Conservation (phyloP, 2,888 invertebrate species). For the Flabesymbios commensalis region DNA sequence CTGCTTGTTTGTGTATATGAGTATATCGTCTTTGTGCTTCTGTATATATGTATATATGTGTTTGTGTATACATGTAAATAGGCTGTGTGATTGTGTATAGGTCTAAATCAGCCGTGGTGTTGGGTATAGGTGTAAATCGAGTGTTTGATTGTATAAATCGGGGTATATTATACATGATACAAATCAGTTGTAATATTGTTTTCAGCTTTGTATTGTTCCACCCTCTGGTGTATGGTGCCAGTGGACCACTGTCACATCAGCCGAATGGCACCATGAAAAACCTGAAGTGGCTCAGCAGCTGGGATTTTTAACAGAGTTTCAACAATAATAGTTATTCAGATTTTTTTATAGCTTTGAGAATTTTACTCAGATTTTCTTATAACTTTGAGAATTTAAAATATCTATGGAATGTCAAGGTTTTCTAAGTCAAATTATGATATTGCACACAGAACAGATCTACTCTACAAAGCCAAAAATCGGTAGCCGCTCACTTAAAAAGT, state of each 20-base stretch:
- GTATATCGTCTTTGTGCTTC: too few relatives aligned
- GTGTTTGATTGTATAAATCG: neutral
- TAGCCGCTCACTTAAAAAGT: too few relatives aligned
- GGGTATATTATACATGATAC: neutral
- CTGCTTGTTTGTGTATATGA: too few relatives aligned
- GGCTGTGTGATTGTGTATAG: neutral
- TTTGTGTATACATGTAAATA: neutral
- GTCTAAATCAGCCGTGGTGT: neutral
- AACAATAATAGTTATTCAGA: too few relatives aligned
- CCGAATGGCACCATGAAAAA: too few relatives aligned
- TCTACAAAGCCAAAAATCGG: too few relatives aligned
- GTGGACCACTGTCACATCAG: neutral
- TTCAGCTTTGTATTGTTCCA: neutral
- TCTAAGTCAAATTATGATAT: too few relatives aligned
- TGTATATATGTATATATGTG: neutral
- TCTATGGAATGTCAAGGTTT: too few relatives aligned
- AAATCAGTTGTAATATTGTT: neutral
- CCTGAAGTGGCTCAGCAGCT: neutral
- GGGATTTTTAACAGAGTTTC: constrained; percentile 6
- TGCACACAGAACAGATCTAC: too few relatives aligned
- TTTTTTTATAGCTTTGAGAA: too few relatives aligned
- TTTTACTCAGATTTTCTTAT: too few relatives aligned
- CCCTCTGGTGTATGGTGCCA: neutral
- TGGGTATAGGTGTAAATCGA: neutral
- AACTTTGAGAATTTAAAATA: too few relatives aligned